Evolutionary conservation across 2,797 vertebrate genomes (phyloP), one percentile per base, ranked within the genome.

Genomic region (Argentina silus): DNA sequence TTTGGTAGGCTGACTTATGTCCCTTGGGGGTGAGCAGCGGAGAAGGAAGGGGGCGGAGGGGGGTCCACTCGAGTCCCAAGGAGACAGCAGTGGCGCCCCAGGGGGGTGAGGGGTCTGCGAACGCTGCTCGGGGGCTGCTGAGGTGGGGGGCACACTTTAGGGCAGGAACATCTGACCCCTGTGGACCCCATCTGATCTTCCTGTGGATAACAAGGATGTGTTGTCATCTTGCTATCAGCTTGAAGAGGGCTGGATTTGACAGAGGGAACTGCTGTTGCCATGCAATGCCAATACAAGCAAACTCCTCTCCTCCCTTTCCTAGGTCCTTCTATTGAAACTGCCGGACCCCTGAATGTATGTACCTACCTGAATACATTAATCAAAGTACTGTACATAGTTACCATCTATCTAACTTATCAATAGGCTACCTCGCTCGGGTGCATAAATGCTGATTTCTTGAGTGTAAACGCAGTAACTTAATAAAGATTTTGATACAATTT

Each of bases 1-100:
- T 90, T 92, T 86, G 84, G 87, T 81, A 78, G 84, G 84, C 90
- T 94, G 95, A 95, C 95, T 95, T 94, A 84, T 93, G 90, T 90
- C 92, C 90, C 91, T 92, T 88, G 86, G 77, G 73, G 87, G 81
- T 85, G 81, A 83, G 78, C 70, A 27, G 80, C 61, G 82, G 27
- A 36, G 27, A 36, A 79, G 75, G 56, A 67, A 36, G 48, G 83
- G 80, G 83, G 78, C 66, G 77, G 85, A 85, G 81, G 81, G 85
- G 82, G 81, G 89, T 85, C 79, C 91, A 76, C 74, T 82, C 80
- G 80, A 91, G 63, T 84, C 82, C 83, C 82, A 71, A 88, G 75
- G 55, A 80, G 91, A 80, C 56, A 78, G 55, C 56, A 11, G 59
- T 69, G 81, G 66, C 81, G 57, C 83, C 79, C 61, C 53, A 0